Conservation (phyloP, 2,888 invertebrate species). For the Theristus sp. region DNA sequence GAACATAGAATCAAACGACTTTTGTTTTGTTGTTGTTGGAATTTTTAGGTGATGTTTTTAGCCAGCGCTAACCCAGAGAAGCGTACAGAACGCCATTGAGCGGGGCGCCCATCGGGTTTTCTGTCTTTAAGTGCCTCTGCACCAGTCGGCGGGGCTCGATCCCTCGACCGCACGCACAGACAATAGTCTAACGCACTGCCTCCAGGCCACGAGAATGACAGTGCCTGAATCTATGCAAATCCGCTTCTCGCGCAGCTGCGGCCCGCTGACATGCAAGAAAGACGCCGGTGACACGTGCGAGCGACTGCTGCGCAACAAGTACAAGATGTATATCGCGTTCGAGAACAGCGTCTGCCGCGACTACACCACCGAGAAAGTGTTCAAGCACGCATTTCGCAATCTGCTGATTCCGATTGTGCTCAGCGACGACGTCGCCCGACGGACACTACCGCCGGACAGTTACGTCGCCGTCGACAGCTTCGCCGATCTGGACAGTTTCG, state of each 20-base stretch:
- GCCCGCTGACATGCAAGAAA: neutral
- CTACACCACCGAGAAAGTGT: slow-evolving; percentile 90
- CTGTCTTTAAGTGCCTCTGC: no score
- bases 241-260: neutral
- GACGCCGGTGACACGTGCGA: neutral
- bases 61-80: no score
- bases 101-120: no score
- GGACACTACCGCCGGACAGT: neutral
- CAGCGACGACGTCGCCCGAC: neutral
- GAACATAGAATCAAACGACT: neutral
- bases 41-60: no score
- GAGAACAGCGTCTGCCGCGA: slow-evolving; percentile 90
- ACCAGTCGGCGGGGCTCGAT: no score
- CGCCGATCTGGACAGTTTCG: neutral
- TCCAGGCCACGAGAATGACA: neutral
- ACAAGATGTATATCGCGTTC: slow-evolving; percentile 71
- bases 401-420: slow-evolving; percentile 22
- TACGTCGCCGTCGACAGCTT: neutral
- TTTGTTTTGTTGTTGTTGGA: no score
- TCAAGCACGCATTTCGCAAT: slow-evolving; percentile 73
- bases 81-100: no score
- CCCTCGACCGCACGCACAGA: no score
- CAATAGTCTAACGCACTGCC: neutral
- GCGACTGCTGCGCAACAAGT: neutral
- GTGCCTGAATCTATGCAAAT: neutral